Evolutionary conservation across 2,888 invertebrate genomes (phyloP).

Genomic region (Yponomeuta malinellus): DNA sequence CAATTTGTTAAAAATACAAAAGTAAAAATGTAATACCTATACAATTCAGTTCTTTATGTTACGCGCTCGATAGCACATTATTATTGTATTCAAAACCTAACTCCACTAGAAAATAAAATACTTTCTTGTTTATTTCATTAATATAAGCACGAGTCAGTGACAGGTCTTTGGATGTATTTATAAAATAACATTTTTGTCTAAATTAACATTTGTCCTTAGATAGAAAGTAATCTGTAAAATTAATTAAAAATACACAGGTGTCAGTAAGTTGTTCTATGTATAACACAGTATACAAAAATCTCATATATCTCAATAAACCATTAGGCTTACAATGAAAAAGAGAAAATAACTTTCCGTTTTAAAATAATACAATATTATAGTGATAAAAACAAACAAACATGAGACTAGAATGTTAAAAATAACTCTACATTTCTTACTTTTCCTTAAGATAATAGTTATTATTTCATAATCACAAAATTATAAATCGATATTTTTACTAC

Average conservation of each 20-base stretch:
- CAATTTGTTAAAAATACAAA: not conserved
- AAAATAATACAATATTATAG: slow-evolving; percentile 50
- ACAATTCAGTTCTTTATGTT: slow-evolving; percentile 34
- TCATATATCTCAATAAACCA: slow-evolving; percentile 26
- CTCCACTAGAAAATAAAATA: slow-evolving; percentile 19
- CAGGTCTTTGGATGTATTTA: slow-evolving; percentile 11
- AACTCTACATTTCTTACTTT: slow-evolving; percentile 27
- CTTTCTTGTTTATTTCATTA: slow-evolving; percentile 14
- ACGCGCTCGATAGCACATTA: slow-evolving; percentile 22
- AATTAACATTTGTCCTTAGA: slow-evolving; percentile 15
- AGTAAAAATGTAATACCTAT: slow-evolving; percentile 26
- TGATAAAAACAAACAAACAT: slow-evolving; percentile 48
- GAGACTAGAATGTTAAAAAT: slow-evolving; percentile 69
- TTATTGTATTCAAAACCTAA: slow-evolving; percentile 16
- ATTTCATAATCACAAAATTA: slow-evolving; percentile 27
- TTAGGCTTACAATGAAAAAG: slow-evolving; percentile 27
- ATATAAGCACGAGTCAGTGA: slow-evolving; percentile 14
- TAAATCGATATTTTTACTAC: slow-evolving; percentile 28
- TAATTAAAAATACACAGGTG: not conserved
- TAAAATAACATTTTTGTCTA: slow-evolving; percentile 4
- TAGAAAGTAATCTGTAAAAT: slow-evolving; percentile 17
- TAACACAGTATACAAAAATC: slow-evolving; percentile 25
- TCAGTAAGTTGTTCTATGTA: slow-evolving; percentile 13
- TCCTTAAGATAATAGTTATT: slow-evolving; percentile 29
- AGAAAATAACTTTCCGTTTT: slow-evolving; percentile 36